Evolutionary conservation across 2,113 vertebrate species (phyloP).

Genomic region (Megaceryle torquata): DNA sequence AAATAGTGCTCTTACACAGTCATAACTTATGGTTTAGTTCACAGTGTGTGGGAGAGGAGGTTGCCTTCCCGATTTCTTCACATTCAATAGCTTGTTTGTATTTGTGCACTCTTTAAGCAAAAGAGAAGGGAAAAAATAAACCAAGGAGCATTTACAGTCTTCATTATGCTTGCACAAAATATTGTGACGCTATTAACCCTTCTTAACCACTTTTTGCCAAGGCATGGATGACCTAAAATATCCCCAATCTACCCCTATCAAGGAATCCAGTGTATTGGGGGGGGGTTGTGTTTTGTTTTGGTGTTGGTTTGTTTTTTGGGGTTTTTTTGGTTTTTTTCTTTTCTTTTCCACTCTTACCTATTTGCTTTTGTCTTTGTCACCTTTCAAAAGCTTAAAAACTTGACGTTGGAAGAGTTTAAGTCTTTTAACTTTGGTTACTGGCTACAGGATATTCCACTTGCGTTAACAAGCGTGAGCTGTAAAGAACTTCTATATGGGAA

Average conservation of each 20-base stretch:
- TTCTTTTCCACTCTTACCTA: neutral
- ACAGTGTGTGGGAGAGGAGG: constrained; percentile 33
- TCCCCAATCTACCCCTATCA: neutral
- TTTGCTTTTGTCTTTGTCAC: neutral
- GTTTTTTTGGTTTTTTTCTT: neutral
- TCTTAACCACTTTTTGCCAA: neutral
- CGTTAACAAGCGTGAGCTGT: neutral
- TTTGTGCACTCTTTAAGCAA: neutral
- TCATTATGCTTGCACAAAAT: neutral
- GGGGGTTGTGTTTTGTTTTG: neutral
- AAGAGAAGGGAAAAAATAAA: neutral
- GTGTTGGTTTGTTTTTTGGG: too few relatives aligned
- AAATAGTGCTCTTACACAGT: neutral
- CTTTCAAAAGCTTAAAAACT: neutral
- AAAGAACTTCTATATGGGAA: neutral
- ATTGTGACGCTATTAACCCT: neutral
- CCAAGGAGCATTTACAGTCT: neutral
- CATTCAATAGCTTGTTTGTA: constrained; percentile 16
- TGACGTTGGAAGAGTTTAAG: neutral
- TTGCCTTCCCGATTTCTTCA: constrained; percentile 8
- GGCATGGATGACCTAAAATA: neutral
- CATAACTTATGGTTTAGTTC: constrained; percentile 31
- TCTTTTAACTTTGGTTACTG: constrained; percentile 1
- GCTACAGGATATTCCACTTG: neutral
- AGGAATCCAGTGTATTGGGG: neutral